A percentile compares a stretch with the other conserved stretches of the same genome.
Conservation (phyloP, 1,140 invertebrate species). For the Dreissena rostriformis region DNA sequence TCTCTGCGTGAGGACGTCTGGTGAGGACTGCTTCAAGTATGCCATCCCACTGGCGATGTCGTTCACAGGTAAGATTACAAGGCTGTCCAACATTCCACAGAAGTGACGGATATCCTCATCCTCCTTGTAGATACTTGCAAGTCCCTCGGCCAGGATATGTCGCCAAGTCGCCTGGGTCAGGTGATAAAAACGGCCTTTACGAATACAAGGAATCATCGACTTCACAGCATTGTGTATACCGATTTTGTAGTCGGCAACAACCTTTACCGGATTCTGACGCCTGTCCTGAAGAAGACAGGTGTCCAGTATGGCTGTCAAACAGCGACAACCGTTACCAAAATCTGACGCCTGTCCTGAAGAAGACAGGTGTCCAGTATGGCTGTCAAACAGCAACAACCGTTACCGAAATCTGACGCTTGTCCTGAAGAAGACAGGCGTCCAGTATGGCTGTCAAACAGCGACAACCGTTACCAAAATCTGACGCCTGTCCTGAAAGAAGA, state of each 20-base stretch:
- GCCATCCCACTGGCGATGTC: not conserved
- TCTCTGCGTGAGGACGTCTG: not conserved
- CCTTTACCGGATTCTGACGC: not conserved
- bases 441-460: no score
- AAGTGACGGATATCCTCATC: conserved; percentile 2
- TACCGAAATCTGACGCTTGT: conserved; percentile 1
- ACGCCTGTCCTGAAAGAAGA: no score
- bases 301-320: no score
- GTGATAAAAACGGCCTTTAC: not conserved
- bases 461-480: no score
- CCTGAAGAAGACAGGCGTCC: not conserved
- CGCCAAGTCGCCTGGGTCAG: not conserved
- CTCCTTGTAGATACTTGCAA: not conserved
- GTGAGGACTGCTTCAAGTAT: not conserved
- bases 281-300: not conserved
- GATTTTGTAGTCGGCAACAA: not conserved
- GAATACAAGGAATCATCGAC: not conserved
- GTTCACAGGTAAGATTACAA: not conserved
- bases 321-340: no score
- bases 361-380: not conserved
- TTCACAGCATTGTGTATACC: not conserved
- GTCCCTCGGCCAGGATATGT: not conserved
- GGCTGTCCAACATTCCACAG: not conserved
- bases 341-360: no score
- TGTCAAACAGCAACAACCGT: not conserved